Percentiles rank a stretch among this genome's conserved stretches.
Evolutionary conservation across 2,113 vertebrate species (phyloP).

Genomic region (Cheirogaleus medius): DNA sequence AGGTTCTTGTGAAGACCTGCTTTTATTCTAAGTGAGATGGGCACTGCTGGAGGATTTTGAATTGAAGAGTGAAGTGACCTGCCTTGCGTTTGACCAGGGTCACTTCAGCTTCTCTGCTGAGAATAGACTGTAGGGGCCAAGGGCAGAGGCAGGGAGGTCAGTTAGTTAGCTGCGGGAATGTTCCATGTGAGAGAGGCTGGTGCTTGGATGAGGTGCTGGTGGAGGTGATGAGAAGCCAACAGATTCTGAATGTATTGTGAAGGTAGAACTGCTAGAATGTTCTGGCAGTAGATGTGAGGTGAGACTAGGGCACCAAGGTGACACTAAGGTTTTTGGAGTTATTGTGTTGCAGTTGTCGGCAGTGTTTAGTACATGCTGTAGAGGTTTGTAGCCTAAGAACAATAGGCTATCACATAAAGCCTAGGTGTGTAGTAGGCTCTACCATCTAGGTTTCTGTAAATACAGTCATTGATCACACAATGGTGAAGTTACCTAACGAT

Average conservation of each 20-base stretch:
- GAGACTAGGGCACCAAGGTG: background rate
- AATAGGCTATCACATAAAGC: no score
- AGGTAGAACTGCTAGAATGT: background rate
- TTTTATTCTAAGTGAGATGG: background rate
- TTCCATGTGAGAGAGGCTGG: background rate
- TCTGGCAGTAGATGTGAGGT: background rate
- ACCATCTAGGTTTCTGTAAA: no score
- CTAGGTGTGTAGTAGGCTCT: no score
- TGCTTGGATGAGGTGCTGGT: background rate
- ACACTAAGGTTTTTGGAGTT: background rate
- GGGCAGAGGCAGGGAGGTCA: background rate
- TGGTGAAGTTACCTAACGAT: no score
- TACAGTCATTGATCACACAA: no score
- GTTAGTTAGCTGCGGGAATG: background rate
- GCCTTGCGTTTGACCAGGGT: background rate
- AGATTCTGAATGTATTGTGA: background rate
- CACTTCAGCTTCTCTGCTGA: background rate
- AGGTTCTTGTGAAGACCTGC: background rate
- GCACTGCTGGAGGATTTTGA: background rate
- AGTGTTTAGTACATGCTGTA: no score
- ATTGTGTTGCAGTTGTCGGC: no score
- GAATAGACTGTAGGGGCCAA: background rate
- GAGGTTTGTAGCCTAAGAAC: no score
- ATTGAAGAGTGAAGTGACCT: background rate
- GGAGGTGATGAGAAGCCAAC: background rate